phyloP scores from a whole-genome alignment of 1,140 invertebrate genomes.

The Leptinotarsa undecemlineata region DNA sequence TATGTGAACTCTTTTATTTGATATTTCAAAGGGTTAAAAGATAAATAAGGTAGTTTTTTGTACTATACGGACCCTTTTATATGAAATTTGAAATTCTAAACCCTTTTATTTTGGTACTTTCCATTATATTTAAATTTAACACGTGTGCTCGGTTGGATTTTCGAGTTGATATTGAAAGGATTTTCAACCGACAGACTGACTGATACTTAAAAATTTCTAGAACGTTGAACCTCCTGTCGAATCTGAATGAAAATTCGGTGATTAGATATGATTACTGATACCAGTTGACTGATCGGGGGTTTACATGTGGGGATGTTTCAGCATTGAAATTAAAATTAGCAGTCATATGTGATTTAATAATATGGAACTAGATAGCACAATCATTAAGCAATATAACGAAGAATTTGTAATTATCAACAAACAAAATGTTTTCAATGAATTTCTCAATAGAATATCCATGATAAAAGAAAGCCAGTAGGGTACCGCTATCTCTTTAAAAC shows the following conservation, averaged over 20 bases:
- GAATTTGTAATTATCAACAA: no score
- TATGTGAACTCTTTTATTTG: slow-evolving; percentile 31
- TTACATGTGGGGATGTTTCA: no score
- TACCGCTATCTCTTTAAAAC: no score
- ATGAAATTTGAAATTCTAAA: slow-evolving; percentile 27
- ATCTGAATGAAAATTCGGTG: background rate
- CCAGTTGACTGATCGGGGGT: no score
- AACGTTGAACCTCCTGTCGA: background rate
- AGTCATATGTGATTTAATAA: no score
- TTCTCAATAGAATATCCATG: no score
- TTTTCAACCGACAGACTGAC: slow-evolving; percentile 1
- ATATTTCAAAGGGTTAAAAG: slow-evolving; percentile 29
- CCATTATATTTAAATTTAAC: slow-evolving; percentile 31
- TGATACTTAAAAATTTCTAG: slow-evolving; percentile 6
- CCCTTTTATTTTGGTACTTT: slow-evolving; percentile 27
- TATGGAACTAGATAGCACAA: no score
- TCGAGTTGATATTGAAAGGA: slow-evolving; percentile 16
- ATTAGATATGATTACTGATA: background rate
- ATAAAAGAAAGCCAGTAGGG: no score
- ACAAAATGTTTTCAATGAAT: no score
- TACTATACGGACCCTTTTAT: slow-evolving; percentile 29
- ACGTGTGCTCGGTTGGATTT: slow-evolving; percentile 28
- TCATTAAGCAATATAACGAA: no score
- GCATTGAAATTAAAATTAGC: no score
- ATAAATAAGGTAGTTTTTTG: slow-evolving; percentile 32